Conservation (phyloP, 2,113 vertebrate species). For the Hassar affinis region DNA sequence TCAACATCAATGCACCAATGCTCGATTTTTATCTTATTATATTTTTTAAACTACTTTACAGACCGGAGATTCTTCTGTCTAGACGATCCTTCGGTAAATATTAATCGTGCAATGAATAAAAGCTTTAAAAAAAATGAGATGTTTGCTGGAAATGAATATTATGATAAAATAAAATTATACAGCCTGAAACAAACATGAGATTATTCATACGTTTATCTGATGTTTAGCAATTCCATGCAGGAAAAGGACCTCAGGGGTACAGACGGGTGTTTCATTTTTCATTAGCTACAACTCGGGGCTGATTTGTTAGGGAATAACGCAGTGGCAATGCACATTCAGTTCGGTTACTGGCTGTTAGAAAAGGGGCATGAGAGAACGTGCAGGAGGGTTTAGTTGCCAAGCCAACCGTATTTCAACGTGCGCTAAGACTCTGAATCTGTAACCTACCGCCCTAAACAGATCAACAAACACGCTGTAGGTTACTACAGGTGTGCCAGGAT, state of each 20-base stretch:
- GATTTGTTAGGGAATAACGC: neutral
- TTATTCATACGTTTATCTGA: too few species aligned
- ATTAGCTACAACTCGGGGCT: neutral
- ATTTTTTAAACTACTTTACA: neutral
- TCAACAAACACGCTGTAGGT: neutral
- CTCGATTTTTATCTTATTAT: neutral
- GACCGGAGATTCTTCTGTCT: too few species aligned
- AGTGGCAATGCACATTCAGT: neutral
- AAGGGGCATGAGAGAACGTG: slow-evolving; percentile 19
- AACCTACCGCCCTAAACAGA: neutral
- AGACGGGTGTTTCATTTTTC: neutral
- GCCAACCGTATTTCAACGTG: slow-evolving; percentile 45
- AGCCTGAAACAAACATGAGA: too few species aligned
- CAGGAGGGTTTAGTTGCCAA: slow-evolving; percentile 46
- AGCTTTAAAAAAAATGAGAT: too few species aligned
- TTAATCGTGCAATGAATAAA: too few species aligned
- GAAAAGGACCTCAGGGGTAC: neutral
- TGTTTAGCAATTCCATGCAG: too few species aligned
- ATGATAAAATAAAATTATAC: neutral
- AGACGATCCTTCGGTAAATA: too few species aligned
- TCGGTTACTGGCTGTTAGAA: neutral
- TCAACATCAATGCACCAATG: neutral
- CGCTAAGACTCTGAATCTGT: neutral
- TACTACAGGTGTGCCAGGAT: neutral
- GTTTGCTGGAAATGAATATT: neutral